phyloP scores from a whole-genome alignment of 2,888 invertebrate genomes.

The Cylloceria caligata region DNA sequence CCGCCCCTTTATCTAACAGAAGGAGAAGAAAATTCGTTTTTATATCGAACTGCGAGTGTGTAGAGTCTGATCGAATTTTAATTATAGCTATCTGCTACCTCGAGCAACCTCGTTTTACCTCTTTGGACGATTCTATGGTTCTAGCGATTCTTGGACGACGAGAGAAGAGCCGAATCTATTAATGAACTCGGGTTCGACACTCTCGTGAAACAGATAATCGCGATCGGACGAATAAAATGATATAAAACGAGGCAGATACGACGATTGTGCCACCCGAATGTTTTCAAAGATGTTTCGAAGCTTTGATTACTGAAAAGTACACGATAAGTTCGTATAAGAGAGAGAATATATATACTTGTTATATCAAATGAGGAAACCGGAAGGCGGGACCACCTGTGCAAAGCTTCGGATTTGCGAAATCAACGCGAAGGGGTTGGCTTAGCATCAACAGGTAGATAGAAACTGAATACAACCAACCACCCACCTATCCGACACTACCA shows the following conservation, averaged over 20 bases:
- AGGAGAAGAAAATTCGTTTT: slow-evolving; percentile 59
- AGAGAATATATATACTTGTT: not conserved
- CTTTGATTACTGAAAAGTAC: too few species aligned
- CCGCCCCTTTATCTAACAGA: slow-evolving; percentile 68
- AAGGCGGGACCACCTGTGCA: slow-evolving; percentile 79
- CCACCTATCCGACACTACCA: slow-evolving; percentile 67
- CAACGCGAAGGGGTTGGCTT: slow-evolving; percentile 82
- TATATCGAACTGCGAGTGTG: slow-evolving; percentile 15
- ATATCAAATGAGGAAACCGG: slow-evolving; percentile 22
- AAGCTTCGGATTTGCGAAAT: slow-evolving; percentile 82
- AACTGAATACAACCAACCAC: slow-evolving; percentile 63
- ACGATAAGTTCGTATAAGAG: too few species aligned
- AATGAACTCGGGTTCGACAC: not conserved
- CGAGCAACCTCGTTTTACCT: slow-evolving; percentile 60
- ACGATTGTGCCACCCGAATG: too few species aligned
- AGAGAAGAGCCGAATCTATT: slow-evolving; percentile 25
- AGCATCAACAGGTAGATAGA: slow-evolving; percentile 83
- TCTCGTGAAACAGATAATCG: slow-evolving; percentile 39
- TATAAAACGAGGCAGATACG: not conserved
- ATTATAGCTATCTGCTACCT: slow-evolving; percentile 77
- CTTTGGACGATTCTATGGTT: not conserved
- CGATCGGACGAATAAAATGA: not conserved
- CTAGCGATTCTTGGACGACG: not conserved
- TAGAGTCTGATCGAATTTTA: slow-evolving; percentile 80
- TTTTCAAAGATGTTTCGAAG: too few species aligned